These are phyloP conservation scores for Julus scanicus DNA, from an alignment of 2,888 invertebrate species.

Conservation along the genomic window DNA sequence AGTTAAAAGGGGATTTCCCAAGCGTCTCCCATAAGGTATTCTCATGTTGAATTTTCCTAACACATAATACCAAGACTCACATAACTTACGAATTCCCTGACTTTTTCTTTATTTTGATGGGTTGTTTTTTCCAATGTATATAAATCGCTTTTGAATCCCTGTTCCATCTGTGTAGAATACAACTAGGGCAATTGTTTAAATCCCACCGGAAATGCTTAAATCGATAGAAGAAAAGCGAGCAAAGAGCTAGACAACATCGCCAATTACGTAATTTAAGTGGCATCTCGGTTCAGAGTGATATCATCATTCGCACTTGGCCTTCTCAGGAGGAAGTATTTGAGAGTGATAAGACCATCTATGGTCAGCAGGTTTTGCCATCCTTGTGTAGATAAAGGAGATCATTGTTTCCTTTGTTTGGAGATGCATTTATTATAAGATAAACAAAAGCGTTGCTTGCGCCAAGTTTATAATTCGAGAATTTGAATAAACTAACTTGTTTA, in stretches of 20 bases:
- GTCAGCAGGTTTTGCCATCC: neutral
- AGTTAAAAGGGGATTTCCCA: too few species aligned
- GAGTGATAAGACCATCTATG: neutral
- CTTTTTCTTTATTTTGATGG: neutral
- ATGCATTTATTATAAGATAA: neutral
- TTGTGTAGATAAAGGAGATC: neutral
- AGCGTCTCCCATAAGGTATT: too few species aligned
- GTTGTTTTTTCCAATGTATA: neutral
- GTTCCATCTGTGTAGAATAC: neutral
- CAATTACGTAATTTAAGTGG: constrained; percentile 33
- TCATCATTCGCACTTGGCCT: constrained; percentile 4
- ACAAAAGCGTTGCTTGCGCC: neutral
- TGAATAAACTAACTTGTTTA: neutral
- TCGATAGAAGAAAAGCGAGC: neutral
- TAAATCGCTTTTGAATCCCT: neutral
- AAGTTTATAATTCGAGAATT: neutral
- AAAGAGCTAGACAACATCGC: neutral
- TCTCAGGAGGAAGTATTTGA: neutral
- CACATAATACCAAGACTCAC: too few species aligned
- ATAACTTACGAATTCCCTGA: too few species aligned
- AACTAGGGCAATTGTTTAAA: neutral
- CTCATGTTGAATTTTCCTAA: too few species aligned
- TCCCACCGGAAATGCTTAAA: neutral
- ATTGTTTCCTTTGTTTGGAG: neutral
- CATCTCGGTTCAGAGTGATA: constrained; percentile 16